Base-by-base conservation (phyloP, 2,797 vertebrate genomes). In the Siniperca obscura region DNA sequence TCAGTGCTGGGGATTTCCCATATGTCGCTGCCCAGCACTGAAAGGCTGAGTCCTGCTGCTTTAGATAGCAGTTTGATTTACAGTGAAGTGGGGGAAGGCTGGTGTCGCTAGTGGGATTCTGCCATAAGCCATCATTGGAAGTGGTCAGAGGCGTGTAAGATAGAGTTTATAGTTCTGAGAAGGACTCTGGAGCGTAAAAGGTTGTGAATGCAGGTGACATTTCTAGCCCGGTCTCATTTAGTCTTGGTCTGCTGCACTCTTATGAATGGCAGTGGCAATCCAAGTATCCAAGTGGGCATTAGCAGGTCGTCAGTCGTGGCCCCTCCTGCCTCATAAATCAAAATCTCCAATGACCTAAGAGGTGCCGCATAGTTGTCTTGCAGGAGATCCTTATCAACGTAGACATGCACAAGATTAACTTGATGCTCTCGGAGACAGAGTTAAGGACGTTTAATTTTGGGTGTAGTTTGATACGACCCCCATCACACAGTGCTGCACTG, bases 121-220 rank as follows among this genome's bases (percentile, higher is more conserved):
- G 76, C 78, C 81, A 66, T 89, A 90, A 93, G 87, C 92, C 87
- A 78, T 81, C 66, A 55, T 71, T 91, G 89, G 87, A 88, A 87
- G 91, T 82, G 75, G 89, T 80, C 79, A 77, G 86, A 76, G 83
- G 82, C 79, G 36, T 79, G 87, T 73, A 73, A 90, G 91, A 93
- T 91, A 91, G 87, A 92, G 87, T 90, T 93, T 90, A 90, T 88
- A 91, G 87, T 94, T 95, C 94, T 92, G 81, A 91, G 93, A 95
- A 94, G 74, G 87, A 69, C 84, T 83, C 77, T 4, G 65, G 91
- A 91, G 87, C 72, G 70, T 81, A 83, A 91, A 93, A 93, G 93
- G 93, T 94, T 94, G 90, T 78, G 91, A 84, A 87, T 10, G 88
- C 88, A 91, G 84, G 88, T 91, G 93, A 94, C 92, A 94, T 94